These are phyloP conservation scores for Coptodon bakossiorum DNA, from an alignment of 2,113 vertebrate genomes.

Conservation along the genomic window DNA sequence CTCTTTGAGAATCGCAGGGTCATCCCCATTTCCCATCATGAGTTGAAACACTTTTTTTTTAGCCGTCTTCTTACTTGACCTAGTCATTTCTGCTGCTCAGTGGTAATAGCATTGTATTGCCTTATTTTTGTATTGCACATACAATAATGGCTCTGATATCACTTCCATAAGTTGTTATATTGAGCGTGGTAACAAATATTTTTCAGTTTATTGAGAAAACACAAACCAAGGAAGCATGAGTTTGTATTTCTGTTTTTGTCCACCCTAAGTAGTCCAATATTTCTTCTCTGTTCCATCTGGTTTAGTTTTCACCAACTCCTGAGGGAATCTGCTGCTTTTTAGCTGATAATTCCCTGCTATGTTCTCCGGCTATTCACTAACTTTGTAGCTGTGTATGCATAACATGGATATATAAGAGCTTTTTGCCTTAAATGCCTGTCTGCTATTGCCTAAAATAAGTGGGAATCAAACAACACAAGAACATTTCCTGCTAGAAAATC, in stretches of 20 bases:
- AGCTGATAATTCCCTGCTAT: not conserved
- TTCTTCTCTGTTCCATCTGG: not conserved
- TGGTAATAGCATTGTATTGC: not conserved
- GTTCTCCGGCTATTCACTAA: not conserved
- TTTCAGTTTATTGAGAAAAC: not conserved
- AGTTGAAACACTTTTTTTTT: not conserved
- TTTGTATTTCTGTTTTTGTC: not conserved
- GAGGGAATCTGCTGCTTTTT: not conserved
- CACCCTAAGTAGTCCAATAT: not conserved
- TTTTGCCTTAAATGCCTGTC: not conserved
- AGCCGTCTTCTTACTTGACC: not conserved
- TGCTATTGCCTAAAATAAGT: not conserved
- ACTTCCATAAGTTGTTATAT: not conserved
- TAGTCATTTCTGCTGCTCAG: not conserved
- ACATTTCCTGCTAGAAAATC: not conserved
- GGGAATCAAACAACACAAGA: not conserved
- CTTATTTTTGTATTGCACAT: not conserved
- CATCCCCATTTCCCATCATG: not conserved
- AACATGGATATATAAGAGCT: not conserved
- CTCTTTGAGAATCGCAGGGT: not conserved
- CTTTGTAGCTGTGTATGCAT: not conserved
- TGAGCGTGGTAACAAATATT: not conserved
- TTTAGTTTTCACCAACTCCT: not conserved
- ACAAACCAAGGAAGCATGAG: not conserved
- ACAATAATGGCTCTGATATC: not conserved